Base-by-base conservation (phyloP, 1,140 invertebrate genomes). In the Trichonephila inaurata region DNA sequence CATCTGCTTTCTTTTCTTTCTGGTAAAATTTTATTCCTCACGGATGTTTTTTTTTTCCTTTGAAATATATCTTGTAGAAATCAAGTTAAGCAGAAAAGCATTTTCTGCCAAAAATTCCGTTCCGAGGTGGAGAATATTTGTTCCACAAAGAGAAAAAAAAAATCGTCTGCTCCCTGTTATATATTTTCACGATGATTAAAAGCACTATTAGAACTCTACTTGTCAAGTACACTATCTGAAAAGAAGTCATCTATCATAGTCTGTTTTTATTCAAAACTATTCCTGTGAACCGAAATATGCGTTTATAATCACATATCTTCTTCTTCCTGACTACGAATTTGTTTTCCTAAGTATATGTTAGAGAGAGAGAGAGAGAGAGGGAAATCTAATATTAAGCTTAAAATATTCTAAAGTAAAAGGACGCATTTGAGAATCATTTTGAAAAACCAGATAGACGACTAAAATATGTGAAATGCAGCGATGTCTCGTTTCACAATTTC, bases 191-290 rank as follows among this genome's bases (percentile, higher is more conserved):
- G 44, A 83, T 14, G 82, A 83, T 60, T 83, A 83, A n/a, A 58
- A 58, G 44, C 40, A 83, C 82, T 83, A 83, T 83, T 83, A 83
- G 40, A 58, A 24, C 51, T 58, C 44, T 10, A 24, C 82, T 83
- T 83, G 82, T 83, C 82, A 83, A 60, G 44, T 21, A 10, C 82
- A 83, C 12, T 21, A 24, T 12, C 77, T 82, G 33, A n/a, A 44
- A 69, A n/a, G 51, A 83, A 51, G 82, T 16, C 51, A 83, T 83
- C 82, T 58, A 83, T 83, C 82, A 83, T 83, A 60, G 18, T 60
- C 82, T n/a, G 19, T 51, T 83, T 83, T 24, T n/a, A 60, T 83
- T 58, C 72, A 40, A 33, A 77, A 33, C 72, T 16, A 77, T 12
- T 77, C 28, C 18, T 51, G 28, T 4, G 18, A 24, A 18, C 69